Conservation (phyloP, 2,797 vertebrate genomes). For the Cirrhinus mrigala region DNA sequence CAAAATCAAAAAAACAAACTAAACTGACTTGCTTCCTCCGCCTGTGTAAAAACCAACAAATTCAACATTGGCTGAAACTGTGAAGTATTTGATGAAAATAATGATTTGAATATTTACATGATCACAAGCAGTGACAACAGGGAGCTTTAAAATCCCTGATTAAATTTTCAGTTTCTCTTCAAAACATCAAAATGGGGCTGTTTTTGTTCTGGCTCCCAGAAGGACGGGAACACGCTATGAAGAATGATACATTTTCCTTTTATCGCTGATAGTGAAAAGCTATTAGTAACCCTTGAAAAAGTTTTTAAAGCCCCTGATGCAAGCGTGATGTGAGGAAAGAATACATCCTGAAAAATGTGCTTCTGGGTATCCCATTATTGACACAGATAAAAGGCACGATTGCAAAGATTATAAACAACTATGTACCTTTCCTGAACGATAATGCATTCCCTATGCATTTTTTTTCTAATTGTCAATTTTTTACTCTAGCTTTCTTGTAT, state of each 20-base stretch:
- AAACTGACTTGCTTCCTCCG: not conserved
- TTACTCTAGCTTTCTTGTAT: not conserved
- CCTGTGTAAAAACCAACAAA: not conserved
- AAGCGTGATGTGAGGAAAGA: not conserved
- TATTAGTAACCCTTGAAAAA: conserved; percentile 19
- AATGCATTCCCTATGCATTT: not conserved
- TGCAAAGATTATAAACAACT: conserved; percentile 7
- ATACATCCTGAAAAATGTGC: conserved; percentile 6
- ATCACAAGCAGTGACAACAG: conserved; percentile 42
- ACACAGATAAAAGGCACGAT: conserved; percentile 21
- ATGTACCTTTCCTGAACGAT: not conserved
- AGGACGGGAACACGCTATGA: conserved; percentile 44
- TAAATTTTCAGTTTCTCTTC: conserved; percentile 47
- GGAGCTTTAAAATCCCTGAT: conserved; percentile 45
- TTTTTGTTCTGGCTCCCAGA: conserved; percentile 46
- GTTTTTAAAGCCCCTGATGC: conserved; percentile 17
- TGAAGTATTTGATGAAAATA: conserved; percentile 27
- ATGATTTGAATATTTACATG: conserved; percentile 49
- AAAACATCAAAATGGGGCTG: conserved; percentile 42
- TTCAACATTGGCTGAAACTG: not conserved
- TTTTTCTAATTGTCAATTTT: not conserved
- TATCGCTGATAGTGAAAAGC: conserved; percentile 40
- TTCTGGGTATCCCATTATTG: conserved; percentile 19
- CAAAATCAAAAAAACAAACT: not conserved
- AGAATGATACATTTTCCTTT: conserved; percentile 52